phyloP scores from a whole-genome alignment of 1,140 invertebrate species.

The Achatina immaculata region DNA sequence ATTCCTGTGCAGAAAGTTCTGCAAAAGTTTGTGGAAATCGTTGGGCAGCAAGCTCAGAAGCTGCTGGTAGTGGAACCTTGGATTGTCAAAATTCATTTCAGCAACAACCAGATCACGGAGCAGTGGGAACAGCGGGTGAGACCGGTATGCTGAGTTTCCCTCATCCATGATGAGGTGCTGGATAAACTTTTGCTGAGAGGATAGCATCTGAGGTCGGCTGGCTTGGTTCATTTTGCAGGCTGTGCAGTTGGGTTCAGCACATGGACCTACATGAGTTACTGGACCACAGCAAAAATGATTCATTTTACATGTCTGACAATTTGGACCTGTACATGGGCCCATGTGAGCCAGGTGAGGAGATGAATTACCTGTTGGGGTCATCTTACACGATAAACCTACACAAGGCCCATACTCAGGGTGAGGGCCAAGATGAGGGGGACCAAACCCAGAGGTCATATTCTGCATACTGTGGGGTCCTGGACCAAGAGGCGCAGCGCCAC shows the following conservation, averaged over 20 bases:
- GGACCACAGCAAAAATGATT: conserved; percentile 29
- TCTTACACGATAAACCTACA: conserved; percentile 37
- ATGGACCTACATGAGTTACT: conserved; percentile 40
- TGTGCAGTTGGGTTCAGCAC: conserved; percentile 57
- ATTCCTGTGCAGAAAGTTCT: conserved; percentile 68
- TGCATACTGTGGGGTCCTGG: conserved; percentile 34
- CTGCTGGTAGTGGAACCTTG: conserved; percentile 67
- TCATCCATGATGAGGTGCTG: conserved; percentile 68
- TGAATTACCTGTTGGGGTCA: not conserved
- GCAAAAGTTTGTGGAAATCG: conserved; percentile 66
- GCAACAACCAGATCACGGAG: conserved; percentile 70
- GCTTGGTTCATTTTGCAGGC: conserved; percentile 59
- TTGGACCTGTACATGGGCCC: conserved; percentile 21
- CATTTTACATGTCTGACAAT: conserved; percentile 19
- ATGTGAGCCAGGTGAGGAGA: conserved; percentile 17
- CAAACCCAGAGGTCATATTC: not conserved
- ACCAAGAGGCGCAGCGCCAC: conserved; percentile 19
- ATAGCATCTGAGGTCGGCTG: conserved; percentile 57
- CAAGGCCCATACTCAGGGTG: conserved; percentile 40
- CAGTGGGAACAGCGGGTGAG: conserved; percentile 69
- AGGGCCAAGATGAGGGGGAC: not conserved
- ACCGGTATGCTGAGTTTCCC: conserved; percentile 66
- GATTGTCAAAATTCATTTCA: conserved; percentile 69
- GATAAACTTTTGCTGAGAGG: conserved; percentile 68
- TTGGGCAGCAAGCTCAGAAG: conserved; percentile 66